Evolutionary conservation across 2,797 vertebrate species (phyloP).

Genomic region (Oreortyx pictus): DNA sequence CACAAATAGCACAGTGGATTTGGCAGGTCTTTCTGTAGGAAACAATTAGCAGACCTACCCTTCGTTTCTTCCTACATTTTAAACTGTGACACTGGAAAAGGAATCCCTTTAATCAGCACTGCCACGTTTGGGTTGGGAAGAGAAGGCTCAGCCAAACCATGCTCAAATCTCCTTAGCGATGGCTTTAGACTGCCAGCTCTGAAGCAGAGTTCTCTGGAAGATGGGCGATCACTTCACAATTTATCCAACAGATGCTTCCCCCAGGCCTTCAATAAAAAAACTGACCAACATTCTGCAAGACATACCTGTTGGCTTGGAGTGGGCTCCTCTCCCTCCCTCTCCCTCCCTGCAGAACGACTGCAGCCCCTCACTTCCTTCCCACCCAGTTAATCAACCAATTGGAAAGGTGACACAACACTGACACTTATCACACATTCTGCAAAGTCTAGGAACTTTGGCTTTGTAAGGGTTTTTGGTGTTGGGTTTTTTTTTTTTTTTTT

Average conservation of each 20-base stretch:
- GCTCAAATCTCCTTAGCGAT: slow-evolving; percentile 19
- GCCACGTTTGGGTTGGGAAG: slow-evolving; percentile 38
- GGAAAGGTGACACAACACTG: fast-evolving
- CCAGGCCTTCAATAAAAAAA: neutral
- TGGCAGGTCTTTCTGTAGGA: neutral
- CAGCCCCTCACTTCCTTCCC: neutral
- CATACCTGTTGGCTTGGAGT: neutral
- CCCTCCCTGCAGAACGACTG: neutral
- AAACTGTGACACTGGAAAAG: slow-evolving; percentile 14
- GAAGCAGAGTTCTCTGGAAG: slow-evolving; percentile 46
- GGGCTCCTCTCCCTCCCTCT: neutral
- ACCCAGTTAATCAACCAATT: neutral
- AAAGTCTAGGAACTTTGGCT: neutral
- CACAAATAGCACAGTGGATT: neutral
- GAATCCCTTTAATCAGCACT: slow-evolving; percentile 59
- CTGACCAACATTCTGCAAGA: neutral
- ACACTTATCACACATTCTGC: neutral
- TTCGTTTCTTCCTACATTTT: neutral
- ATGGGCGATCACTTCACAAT: neutral
- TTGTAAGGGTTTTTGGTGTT: neutral
- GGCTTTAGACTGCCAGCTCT: slow-evolving; percentile 20
- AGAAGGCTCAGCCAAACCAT: slow-evolving; percentile 32
- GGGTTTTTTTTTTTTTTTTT: neutral
- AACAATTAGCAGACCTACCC: neutral
- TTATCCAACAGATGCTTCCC: slow-evolving; percentile 62